phyloP scores from a whole-genome alignment of 2,888 invertebrate genomes.

The Quadriops clusia region DNA sequence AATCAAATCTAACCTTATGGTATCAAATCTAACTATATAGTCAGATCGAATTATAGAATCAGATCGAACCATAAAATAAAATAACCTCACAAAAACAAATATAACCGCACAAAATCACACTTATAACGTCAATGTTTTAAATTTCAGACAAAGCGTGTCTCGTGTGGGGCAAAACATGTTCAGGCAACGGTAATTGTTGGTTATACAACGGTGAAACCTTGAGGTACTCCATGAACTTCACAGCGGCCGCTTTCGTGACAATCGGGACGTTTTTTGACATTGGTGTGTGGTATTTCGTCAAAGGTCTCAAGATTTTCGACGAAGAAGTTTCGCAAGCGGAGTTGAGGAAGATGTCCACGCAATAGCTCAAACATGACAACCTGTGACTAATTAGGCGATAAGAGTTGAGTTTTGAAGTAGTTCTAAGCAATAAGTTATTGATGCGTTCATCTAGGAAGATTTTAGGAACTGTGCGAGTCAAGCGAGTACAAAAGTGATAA shows the following conservation, averaged over 20 bases:
- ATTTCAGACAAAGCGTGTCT: conserved; percentile 50
- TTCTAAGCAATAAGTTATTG: too few relatives aligned
- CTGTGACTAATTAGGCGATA: too few relatives aligned
- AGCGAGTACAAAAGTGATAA: too few relatives aligned
- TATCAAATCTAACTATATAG: too few relatives aligned
- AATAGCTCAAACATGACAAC: too few relatives aligned
- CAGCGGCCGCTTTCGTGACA: conserved; percentile 51
- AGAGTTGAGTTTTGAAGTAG: too few relatives aligned
- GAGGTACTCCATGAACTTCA: conserved; percentile 51
- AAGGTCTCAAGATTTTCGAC: conserved; percentile 56
- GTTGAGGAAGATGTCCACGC: too few relatives aligned
- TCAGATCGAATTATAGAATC: too few relatives aligned
- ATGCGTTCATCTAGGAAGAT: too few relatives aligned
- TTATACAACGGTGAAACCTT: conserved; percentile 54
- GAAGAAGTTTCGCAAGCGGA: conserved; percentile 39
- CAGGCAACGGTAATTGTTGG: conserved; percentile 62
- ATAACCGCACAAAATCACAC: conserved; percentile 1
- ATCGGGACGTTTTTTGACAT: conserved; percentile 54
- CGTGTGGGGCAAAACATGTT: conserved; percentile 63
- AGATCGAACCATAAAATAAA: too few relatives aligned
- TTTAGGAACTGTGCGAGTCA: too few relatives aligned
- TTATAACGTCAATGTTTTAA: not conserved
- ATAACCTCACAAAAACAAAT: conserved; percentile 8
- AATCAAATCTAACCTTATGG: too few relatives aligned
- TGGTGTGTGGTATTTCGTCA: conserved; percentile 57